phyloP scores from a whole-genome alignment of 2,888 invertebrate species.

The Eumacrocentrus americanus region DNA sequence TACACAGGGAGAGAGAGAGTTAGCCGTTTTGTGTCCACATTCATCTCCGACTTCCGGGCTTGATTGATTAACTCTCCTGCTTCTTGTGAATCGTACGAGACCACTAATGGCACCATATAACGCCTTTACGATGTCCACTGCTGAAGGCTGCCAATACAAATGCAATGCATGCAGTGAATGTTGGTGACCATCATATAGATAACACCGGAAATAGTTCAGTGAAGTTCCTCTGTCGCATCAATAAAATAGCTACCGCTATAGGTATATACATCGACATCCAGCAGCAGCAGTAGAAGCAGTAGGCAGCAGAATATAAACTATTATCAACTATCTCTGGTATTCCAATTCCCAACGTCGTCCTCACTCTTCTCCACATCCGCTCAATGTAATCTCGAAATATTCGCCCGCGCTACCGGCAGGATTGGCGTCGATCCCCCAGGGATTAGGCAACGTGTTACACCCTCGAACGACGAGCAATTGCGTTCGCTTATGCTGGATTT shows the following conservation, averaged over 20 bases:
- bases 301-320: neutral
- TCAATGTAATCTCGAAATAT: slow-evolving; percentile 27
- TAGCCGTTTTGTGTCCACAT: slow-evolving; percentile 7
- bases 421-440: slow-evolving; percentile 17
- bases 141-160: neutral
- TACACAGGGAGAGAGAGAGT: neutral
- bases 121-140: slow-evolving; percentile 1
- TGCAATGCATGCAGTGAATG: slow-evolving; percentile 1
- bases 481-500: no score
- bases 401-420: slow-evolving; percentile 13
- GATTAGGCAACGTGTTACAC: slow-evolving; percentile 17
- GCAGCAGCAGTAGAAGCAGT: no score
- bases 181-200: neutral
- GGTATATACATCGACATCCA: neutral
- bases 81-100: neutral
- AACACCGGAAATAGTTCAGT: neutral
- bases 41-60: neutral
- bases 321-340: neutral
- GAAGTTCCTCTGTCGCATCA: neutral
- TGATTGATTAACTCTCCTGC: slow-evolving; percentile 12
- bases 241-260: neutral
- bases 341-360: neutral
- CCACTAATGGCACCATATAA: neutral
- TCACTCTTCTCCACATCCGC: neutral
- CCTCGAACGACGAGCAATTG: no score